A percentile compares a stretch with the other conserved stretches of the same genome.
These are phyloP conservation scores for Macropis europaea DNA, from an alignment of 2,888 invertebrate genomes.

Conservation along the genomic window DNA sequence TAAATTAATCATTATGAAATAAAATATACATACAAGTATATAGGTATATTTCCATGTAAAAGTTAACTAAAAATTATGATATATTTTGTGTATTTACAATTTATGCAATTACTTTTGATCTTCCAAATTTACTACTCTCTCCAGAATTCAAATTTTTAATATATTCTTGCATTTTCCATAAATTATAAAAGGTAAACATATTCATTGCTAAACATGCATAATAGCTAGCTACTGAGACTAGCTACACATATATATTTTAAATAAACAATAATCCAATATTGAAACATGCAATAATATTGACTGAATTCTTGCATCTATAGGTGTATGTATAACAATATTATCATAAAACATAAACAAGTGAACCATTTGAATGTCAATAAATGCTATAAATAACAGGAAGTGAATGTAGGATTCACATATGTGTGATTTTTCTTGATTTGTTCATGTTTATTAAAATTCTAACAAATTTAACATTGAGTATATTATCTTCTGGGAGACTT, in stretches of 20 bases:
- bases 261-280: slow-evolving; percentile 10
- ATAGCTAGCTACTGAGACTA: not conserved
- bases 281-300: slow-evolving; percentile 13
- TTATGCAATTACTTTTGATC: not conserved
- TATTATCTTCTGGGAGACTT: too few relatives aligned
- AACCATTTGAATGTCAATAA: too few relatives aligned
- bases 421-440: too few relatives aligned
- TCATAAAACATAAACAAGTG: too few relatives aligned
- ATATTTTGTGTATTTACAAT: not conserved
- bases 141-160: not conserved
- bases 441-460: too few relatives aligned
- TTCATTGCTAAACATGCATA: slow-evolving; percentile 20
- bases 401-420: too few relatives aligned
- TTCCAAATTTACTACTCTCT: not conserved
- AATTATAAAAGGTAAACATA: not conserved
- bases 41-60: not conserved
- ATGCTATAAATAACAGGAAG: too few relatives aligned
- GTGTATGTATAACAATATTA: too few relatives aligned
- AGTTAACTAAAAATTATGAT: not conserved
- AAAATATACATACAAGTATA: not conserved
- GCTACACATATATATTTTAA: not conserved
- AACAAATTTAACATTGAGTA: too few relatives aligned
- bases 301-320: not conserved
- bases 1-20: not conserved
- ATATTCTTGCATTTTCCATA: not conserved